These are phyloP conservation scores for Acanthisitta chloris DNA, from an alignment of 2,113 vertebrate species.

Conservation along the genomic window DNA sequence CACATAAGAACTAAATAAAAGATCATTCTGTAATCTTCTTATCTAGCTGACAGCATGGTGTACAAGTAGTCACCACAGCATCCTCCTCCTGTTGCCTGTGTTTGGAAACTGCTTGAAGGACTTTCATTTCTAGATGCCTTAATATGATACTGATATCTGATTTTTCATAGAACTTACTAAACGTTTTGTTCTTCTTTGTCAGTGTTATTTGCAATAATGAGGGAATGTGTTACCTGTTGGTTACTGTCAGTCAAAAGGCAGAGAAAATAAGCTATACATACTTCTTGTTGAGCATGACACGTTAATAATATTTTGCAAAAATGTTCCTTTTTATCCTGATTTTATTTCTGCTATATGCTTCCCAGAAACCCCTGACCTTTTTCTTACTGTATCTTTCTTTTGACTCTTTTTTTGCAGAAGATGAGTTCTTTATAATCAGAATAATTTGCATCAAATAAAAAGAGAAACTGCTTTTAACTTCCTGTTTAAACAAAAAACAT, in stretches of 20 bases:
- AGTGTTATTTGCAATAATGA: neutral
- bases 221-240: neutral
- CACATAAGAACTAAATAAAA: neutral
- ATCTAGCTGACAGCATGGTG: neutral
- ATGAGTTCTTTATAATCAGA: neutral
- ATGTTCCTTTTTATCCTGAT: neutral
- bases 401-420: neutral
- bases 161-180: neutral
- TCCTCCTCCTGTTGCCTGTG: neutral
- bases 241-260: neutral
- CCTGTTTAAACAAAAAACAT: neutral
- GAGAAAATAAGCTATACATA: neutral
- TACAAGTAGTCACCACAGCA: neutral
- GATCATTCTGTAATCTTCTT: neutral
- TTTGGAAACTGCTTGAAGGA: neutral
- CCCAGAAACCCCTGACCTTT: neutral
- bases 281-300: neutral
- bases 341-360: neutral
- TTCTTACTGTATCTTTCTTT: neutral
- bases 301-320: neutral
- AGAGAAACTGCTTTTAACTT: neutral
- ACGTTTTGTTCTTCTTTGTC: neutral
- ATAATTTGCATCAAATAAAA: neutral
- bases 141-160: neutral
- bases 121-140: neutral